phyloP scores from a whole-genome alignment of 2,797 vertebrate species.

The Falco peregrinus region DNA sequence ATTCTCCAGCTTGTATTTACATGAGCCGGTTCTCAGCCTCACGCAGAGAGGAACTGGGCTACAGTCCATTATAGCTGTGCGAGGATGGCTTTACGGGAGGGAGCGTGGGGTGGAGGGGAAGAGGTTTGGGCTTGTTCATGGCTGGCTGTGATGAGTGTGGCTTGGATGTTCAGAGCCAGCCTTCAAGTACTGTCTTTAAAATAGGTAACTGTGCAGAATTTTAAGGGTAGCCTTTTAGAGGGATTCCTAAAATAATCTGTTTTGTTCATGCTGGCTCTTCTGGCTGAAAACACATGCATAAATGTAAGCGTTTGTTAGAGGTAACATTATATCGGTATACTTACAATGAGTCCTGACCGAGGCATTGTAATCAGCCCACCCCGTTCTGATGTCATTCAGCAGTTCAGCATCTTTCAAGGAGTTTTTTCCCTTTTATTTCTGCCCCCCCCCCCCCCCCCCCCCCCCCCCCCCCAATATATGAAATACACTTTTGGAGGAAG shows the following conservation, averaged over 20 bases:
- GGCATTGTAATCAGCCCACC: background rate
- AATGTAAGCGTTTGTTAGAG: background rate
- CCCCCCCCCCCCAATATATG: too few species aligned
- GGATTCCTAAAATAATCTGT: background rate
- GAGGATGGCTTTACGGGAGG: background rate
- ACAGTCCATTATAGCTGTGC: background rate
- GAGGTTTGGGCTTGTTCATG: background rate
- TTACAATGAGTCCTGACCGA: background rate
- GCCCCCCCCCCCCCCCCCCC: too few species aligned
- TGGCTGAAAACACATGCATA: background rate
- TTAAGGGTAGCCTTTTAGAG: background rate
- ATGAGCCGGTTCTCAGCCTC: background rate
- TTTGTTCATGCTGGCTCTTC: background rate
- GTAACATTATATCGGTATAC: fast-evolving
- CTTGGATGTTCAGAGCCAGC: background rate
- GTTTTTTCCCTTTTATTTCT: too few species aligned
- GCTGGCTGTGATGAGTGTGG: fast-evolving
- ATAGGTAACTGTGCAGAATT: background rate
- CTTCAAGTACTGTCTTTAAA: background rate
- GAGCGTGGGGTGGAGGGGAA: background rate
- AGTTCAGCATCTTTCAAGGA: background rate
- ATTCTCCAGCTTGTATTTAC: conserved; percentile 64
- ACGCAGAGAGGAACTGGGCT: background rate
- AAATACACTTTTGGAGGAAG: background rate
- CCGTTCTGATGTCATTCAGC: background rate